A percentile compares a stretch with the other conserved stretches of the same genome.
These are phyloP conservation scores for Erythrocebus patas DNA, from an alignment of 2,113 vertebrate species.

Conservation along the genomic window DNA sequence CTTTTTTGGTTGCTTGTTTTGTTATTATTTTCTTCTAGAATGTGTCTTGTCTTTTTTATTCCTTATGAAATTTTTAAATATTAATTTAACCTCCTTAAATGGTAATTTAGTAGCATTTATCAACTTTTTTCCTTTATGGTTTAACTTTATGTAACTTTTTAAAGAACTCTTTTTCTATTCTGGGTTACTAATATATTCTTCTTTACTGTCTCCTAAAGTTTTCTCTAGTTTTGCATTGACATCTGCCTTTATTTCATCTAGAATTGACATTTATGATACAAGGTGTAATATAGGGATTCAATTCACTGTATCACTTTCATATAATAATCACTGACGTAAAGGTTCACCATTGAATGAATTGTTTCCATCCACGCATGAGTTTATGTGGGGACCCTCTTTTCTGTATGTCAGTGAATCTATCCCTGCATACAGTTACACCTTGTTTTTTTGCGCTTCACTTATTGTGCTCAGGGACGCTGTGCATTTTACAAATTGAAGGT, in stretches of 20 bases:
- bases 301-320: slow-evolving; percentile 7
- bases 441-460: not conserved
- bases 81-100: slow-evolving; percentile 33
- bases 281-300: not conserved
- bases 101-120: not conserved
- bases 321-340: not conserved
- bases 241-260: not conserved
- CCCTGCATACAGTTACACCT: not conserved
- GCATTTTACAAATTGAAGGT: not conserved
- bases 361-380: not conserved
- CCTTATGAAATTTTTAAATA: not conserved
- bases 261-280: not conserved
- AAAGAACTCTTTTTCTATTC: not conserved
- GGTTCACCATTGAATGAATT: not conserved
- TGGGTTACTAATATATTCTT: not conserved
- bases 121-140: not conserved
- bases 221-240: not conserved
- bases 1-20: not conserved
- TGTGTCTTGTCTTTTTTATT: not conserved
- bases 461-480: not conserved
- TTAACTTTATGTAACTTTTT: not conserved
- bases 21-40: not conserved
- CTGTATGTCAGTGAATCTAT: not conserved
- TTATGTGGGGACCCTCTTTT: not conserved
- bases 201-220: not conserved